Conservation (phyloP, 2,113 vertebrate species). For the Sorex araneus region DNA sequence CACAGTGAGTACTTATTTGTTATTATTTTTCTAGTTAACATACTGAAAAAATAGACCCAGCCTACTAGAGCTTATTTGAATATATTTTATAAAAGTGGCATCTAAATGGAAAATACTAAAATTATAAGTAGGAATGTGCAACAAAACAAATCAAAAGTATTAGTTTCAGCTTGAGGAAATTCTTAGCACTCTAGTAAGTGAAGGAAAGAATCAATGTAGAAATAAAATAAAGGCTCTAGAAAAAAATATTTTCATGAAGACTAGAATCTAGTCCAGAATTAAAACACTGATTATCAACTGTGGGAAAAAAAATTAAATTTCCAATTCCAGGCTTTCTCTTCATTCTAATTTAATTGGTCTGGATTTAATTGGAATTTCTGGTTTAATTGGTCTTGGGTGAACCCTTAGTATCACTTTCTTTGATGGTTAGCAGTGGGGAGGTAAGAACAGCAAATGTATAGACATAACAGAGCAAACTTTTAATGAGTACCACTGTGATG, state of each 20-base stretch:
- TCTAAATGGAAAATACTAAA: neutral
- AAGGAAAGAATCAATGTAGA: slow-evolving; percentile 32
- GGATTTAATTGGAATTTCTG: slow-evolving; percentile 24
- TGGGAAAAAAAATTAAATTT: neutral
- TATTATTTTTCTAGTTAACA: neutral
- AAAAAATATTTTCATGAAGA: slow-evolving; percentile 20
- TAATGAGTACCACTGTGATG: neutral
- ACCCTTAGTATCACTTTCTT: neutral
- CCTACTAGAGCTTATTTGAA: neutral
- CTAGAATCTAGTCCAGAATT: neutral
- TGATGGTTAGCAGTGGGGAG: neutral
- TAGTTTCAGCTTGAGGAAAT: neutral
- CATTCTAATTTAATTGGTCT: slow-evolving; percentile 12
- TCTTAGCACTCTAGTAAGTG: neutral
- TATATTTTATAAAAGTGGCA: neutral
- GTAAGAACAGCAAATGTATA: neutral
- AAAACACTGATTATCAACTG: neutral
- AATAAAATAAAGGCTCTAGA: neutral
- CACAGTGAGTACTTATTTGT: neutral
- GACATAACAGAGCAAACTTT: neutral
- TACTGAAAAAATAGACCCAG: neutral
- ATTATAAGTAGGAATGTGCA: neutral
- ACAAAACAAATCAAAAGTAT: neutral
- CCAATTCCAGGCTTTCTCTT: neutral
- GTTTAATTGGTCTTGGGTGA: neutral